Conservation (phyloP, 2,797 vertebrate species). For the Syngnathus acus region DNA sequence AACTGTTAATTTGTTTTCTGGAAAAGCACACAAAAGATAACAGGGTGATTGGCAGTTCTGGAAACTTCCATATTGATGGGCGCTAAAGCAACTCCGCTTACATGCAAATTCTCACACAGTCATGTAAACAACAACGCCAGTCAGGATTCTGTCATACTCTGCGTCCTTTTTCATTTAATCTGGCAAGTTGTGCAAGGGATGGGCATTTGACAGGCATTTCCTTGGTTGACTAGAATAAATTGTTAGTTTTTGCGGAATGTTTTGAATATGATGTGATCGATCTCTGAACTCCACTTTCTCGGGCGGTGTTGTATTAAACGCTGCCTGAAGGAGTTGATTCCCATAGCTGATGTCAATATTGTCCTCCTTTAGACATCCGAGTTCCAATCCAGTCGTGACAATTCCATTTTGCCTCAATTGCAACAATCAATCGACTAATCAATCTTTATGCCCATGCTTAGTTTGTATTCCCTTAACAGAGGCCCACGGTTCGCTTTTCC, state of each 20-base stretch:
- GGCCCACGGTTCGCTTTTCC: neutral
- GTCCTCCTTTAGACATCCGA: neutral
- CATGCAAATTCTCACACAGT: neutral
- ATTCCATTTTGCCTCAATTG: neutral
- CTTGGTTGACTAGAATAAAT: neutral
- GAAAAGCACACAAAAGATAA: constrained; percentile 1
- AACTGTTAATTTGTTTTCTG: neutral
- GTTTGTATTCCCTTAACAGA: neutral
- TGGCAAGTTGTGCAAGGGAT: neutral
- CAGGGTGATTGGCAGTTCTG: neutral
- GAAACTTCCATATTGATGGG: neutral
- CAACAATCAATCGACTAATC: neutral
- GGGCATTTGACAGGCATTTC: neutral
- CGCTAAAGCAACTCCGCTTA: neutral
- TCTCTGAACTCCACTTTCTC: neutral
- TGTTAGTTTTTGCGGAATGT: neutral
- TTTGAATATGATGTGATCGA: neutral
- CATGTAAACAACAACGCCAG: neutral
- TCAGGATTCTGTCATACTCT: neutral
- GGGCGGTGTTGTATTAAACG: neutral
- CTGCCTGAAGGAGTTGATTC: neutral
- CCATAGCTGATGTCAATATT: neutral
- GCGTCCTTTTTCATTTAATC: neutral
- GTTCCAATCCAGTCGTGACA: neutral
- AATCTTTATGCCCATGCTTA: neutral